These are phyloP conservation scores for Aporophyla lueneburgensis DNA, from an alignment of 2,888 invertebrate genomes.

Conservation along the genomic window DNA sequence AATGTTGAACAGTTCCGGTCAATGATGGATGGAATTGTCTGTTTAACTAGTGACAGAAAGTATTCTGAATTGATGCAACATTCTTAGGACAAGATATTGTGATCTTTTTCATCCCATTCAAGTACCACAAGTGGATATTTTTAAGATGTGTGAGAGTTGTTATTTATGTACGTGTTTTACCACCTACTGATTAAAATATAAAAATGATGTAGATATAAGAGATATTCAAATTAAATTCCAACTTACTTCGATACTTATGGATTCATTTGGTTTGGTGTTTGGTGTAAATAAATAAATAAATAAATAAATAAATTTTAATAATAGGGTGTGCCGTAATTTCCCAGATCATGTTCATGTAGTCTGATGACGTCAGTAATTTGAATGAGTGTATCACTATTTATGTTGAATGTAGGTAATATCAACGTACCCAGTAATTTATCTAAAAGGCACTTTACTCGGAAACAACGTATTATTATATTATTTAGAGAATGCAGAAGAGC, in stretches of 20 bases:
- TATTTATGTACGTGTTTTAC: slow-evolving; percentile 23
- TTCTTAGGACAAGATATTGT: slow-evolving; percentile 37
- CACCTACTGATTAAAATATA: slow-evolving; percentile 36
- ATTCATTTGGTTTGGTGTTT: too few species aligned
- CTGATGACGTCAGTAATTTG: slow-evolving; percentile 23
- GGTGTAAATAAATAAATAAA: too few species aligned
- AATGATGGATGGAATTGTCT: slow-evolving; percentile 83
- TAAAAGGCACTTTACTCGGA: slow-evolving; percentile 45
- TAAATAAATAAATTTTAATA: too few species aligned
- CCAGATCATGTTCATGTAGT: neutral
- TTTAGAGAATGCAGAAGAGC: slow-evolving; percentile 59
- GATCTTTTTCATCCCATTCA: slow-evolving; percentile 23
- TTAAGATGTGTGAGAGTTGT: slow-evolving; percentile 6
- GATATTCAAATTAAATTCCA: slow-evolving; percentile 50
- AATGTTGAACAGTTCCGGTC: slow-evolving; percentile 86
- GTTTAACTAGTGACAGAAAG: slow-evolving; percentile 66
- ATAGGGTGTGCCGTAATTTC: slow-evolving; percentile 23
- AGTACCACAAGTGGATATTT: slow-evolving; percentile 6
- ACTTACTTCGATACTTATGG: neutral
- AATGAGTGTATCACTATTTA: slow-evolving; percentile 37
- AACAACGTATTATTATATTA: slow-evolving; percentile 51
- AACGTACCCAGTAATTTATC: slow-evolving; percentile 43
- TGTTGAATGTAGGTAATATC: slow-evolving; percentile 18
- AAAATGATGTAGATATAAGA: slow-evolving; percentile 23
- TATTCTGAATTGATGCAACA: slow-evolving; percentile 66